phyloP scores from a whole-genome alignment of 2,888 invertebrate species.

The Drosophila acutilabella region DNA sequence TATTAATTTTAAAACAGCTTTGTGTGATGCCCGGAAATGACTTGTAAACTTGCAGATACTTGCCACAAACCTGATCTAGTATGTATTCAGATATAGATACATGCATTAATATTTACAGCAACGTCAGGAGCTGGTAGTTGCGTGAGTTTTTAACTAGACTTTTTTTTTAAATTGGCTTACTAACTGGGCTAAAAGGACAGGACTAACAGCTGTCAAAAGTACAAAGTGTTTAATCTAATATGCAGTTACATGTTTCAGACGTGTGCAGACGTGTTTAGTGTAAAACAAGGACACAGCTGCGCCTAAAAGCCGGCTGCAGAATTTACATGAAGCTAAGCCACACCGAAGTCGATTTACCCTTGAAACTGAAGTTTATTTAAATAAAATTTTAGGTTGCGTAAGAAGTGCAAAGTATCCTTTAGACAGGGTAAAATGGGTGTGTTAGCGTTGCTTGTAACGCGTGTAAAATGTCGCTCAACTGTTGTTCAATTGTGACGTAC shows the following conservation, averaged over 20 bases:
- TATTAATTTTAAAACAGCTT: slow-evolving; percentile 59
- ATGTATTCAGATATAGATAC: neutral
- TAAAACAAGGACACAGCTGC: slow-evolving; percentile 25
- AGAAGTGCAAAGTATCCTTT: neutral
- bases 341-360: neutral
- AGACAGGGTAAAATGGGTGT: neutral
- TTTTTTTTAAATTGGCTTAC: too few relatives aligned
- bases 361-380: neutral
- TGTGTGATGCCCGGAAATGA: slow-evolving; percentile 28
- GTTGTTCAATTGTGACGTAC: slow-evolving; percentile 28
- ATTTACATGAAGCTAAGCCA: neutral
- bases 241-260: neutral
- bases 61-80: neutral
- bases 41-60: slow-evolving; percentile 6
- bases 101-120: neutral
- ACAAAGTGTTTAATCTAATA: slow-evolving; percentile 7
- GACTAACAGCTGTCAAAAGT: neutral
- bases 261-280: slow-evolving; percentile 1
- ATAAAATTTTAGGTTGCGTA: neutral
- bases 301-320: slow-evolving; percentile 17
- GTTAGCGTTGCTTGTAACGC: neutral
- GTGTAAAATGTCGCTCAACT: slow-evolving; percentile 31
- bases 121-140: neutral
- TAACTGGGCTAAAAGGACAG: too few relatives aligned
- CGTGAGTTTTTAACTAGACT: neutral